Evolutionary conservation across 2,113 vertebrate genomes (phyloP).

Genomic region (Lethenteron reissneri): DNA sequence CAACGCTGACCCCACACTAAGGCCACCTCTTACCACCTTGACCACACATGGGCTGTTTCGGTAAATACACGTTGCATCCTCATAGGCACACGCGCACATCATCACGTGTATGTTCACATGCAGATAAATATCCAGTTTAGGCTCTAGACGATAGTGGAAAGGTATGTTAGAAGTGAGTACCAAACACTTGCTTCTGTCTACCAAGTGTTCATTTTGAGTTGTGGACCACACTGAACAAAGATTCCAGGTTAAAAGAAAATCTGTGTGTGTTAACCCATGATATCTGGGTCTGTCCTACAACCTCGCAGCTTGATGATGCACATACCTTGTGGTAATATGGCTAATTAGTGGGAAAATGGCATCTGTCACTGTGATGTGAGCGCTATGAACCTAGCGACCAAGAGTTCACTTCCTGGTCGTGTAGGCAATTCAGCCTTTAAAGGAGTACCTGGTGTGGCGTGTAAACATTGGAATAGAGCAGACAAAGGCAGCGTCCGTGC

Average conservation of each 20-base stretch:
- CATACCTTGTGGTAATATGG: too few relatives aligned
- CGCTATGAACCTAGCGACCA: too few relatives aligned
- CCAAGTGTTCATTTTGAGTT: neutral
- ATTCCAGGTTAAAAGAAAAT: too few relatives aligned
- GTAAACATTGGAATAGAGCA: neutral
- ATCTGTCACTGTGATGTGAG: too few relatives aligned
- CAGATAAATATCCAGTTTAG: neutral
- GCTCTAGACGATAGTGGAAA: neutral
- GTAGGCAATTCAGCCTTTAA: too few relatives aligned
- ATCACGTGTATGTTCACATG: too few relatives aligned
- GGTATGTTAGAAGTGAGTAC: constrained; percentile 1
- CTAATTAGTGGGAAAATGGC: too few relatives aligned
- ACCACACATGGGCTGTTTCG: constrained; percentile 70
- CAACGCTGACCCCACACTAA: constrained; percentile 35
- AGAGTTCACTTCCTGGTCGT: too few relatives aligned
- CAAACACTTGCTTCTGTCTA: constrained; percentile 6
- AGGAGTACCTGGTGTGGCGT: neutral
- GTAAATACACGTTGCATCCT: constrained; percentile 20
- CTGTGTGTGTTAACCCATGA: too few relatives aligned
- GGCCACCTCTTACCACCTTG: constrained; percentile 41
- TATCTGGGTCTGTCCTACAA: too few relatives aligned
- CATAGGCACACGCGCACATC: too few relatives aligned
- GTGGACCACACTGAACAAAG: neutral
- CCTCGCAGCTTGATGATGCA: too few relatives aligned
- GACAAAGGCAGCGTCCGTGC: neutral